Conservation (phyloP, 2,888 invertebrate genomes). For the Vesta saturnalis region DNA sequence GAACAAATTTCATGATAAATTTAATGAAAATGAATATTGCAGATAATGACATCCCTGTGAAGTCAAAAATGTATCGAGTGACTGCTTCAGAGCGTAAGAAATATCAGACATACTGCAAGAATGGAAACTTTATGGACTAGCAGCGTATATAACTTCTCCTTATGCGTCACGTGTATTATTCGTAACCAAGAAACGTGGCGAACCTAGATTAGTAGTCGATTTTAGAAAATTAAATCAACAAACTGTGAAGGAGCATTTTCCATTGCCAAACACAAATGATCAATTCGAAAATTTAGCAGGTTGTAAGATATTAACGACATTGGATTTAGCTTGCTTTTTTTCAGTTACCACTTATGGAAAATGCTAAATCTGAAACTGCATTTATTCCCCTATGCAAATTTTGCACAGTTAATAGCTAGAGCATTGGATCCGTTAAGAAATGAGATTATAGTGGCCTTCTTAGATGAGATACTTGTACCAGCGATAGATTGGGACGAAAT, state of each 20-base stretch:
- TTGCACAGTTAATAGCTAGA: conserved; percentile 25
- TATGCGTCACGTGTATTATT: conserved; percentile 32
- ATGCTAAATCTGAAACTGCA: conserved; percentile 27
- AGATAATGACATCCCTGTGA: conserved; percentile 25
- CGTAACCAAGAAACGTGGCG: conserved; percentile 1
- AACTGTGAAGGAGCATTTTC: conserved; percentile 11
- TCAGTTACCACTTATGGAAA: conserved; percentile 24
- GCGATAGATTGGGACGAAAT: too few species aligned
- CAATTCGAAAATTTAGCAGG: conserved; percentile 35
- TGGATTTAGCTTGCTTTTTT: conserved; percentile 28
- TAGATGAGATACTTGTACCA: too few species aligned
- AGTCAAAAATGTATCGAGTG: conserved; percentile 26
- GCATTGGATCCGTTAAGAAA: too few species aligned
- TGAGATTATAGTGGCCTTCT: too few species aligned
- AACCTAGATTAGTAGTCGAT: conserved; percentile 6
- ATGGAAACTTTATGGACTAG: conserved; percentile 40
- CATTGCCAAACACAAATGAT: conserved; percentile 39
- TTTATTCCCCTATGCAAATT: conserved; percentile 43
- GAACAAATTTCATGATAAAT: conserved; percentile 15
- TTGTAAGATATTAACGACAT: conserved; percentile 27
- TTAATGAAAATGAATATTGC: conserved; percentile 26
- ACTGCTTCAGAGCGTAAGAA: conserved; percentile 18
- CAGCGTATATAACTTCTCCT: conserved; percentile 41
- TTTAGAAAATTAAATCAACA: conserved; percentile 8
- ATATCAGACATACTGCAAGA: conserved; percentile 35